These are phyloP conservation scores for Holocentrus rufus DNA, from an alignment of 2,797 vertebrate species.

Conservation along the genomic window DNA sequence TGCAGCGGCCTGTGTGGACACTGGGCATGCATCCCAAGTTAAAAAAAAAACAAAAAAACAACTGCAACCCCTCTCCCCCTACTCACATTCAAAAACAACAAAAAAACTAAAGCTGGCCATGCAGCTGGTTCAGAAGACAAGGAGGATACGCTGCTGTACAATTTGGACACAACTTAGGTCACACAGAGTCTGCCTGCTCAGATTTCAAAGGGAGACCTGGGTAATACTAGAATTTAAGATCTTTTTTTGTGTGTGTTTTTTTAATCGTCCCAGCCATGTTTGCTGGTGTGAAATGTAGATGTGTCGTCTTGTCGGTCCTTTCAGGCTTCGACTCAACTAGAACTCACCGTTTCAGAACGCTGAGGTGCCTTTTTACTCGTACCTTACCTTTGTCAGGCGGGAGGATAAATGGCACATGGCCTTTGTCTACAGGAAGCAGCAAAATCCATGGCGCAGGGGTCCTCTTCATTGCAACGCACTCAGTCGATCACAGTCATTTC, in stretches of 20 bases:
- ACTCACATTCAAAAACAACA: slow-evolving; percentile 16
- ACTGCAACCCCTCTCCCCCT: not conserved
- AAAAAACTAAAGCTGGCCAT: slow-evolving; percentile 13
- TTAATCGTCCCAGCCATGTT: slow-evolving; percentile 5
- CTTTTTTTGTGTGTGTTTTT: slow-evolving; percentile 18
- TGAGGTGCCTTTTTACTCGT: slow-evolving; percentile 75
- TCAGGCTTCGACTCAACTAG: slow-evolving; percentile 17
- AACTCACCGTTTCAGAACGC: slow-evolving; percentile 37
- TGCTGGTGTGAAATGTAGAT: not conserved
- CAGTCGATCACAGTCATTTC: slow-evolving; percentile 21
- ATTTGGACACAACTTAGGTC: slow-evolving; percentile 24
- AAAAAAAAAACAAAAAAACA: not conserved
- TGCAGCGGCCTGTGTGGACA: slow-evolving; percentile 33
- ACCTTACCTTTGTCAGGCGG: slow-evolving; percentile 62
- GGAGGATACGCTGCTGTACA: slow-evolving; percentile 43
- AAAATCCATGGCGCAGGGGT: slow-evolving; percentile 1
- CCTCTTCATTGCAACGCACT: slow-evolving; percentile 2
- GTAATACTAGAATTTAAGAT: slow-evolving; percentile 6
- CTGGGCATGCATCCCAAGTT: slow-evolving; percentile 23
- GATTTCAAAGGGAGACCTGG: slow-evolving; percentile 20
- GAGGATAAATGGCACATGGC: not conserved
- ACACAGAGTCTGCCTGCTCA: slow-evolving; percentile 10
- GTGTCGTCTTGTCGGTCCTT: slow-evolving; percentile 36
- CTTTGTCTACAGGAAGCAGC: slow-evolving; percentile 25
- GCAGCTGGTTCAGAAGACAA: not conserved